Conservation (phyloP, 2,888 invertebrate genomes). For the Craniophora ligustri region DNA sequence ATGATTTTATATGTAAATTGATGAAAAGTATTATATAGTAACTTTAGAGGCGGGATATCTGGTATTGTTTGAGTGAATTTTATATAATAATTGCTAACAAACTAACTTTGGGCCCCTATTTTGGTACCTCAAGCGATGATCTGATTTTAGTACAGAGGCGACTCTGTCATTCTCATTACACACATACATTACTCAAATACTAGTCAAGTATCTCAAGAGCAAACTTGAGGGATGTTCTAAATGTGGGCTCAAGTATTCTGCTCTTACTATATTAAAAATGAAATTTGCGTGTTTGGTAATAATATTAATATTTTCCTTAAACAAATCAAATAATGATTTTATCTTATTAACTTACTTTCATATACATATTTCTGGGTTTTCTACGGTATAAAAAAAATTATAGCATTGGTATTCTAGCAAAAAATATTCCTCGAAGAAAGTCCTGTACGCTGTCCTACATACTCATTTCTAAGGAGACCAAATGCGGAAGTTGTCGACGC, state of each 20-base stretch:
- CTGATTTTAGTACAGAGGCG: neutral
- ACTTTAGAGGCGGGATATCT: constrained; percentile 45
- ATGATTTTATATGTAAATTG: constrained; percentile 46
- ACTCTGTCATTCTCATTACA: neutral
- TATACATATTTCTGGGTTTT: no score
- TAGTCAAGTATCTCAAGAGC: neutral
- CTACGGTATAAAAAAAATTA: no score
- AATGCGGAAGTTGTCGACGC: no score
- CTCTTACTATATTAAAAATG: neutral
- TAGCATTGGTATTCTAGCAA: no score
- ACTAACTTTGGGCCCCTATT: neutral
- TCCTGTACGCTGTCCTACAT: no score
- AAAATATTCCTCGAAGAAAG: no score
- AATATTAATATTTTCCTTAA: neutral
- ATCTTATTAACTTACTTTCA: no score
- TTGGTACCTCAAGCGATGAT: neutral
- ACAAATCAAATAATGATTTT: no score
- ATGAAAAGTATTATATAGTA: constrained; percentile 60
- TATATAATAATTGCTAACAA: neutral
- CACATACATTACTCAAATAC: neutral
- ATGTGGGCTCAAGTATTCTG: neutral
- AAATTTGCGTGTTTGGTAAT: neutral
- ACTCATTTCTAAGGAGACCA: no score
- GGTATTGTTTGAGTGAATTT: neutral
- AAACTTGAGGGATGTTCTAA: neutral